Conservation (phyloP, 2,113 vertebrate species). For the Amblyornis subalaris region DNA sequence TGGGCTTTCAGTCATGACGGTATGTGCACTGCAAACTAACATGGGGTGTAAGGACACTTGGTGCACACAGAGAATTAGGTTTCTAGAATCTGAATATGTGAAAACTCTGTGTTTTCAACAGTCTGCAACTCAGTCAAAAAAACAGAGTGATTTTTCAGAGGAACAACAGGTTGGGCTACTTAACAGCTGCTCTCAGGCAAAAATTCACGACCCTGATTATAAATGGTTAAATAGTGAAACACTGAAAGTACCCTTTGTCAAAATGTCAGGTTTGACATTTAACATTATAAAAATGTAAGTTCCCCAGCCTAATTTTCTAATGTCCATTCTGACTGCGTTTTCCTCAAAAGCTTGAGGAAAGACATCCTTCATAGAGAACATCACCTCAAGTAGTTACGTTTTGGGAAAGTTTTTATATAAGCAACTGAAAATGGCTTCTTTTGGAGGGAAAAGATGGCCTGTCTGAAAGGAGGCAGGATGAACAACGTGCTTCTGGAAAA, state of each 20-base stretch:
- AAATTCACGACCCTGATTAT: background rate
- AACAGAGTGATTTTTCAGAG: background rate
- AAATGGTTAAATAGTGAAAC: background rate
- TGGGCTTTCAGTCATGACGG: background rate
- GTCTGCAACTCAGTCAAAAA: background rate
- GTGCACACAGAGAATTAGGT: background rate
- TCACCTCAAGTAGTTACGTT: background rate
- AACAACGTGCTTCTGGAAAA: background rate
- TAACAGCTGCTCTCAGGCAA: background rate
- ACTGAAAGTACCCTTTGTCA: background rate
- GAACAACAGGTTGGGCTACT: background rate
- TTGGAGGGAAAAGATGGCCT: background rate
- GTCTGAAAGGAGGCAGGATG: background rate
- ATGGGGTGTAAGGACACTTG: background rate
- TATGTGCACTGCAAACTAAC: accelerated
- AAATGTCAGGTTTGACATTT: background rate
- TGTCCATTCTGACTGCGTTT: background rate
- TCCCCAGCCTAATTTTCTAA: background rate
- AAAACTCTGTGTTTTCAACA: background rate
- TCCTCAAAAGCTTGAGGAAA: background rate
- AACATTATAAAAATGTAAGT: background rate
- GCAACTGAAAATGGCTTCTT: background rate
- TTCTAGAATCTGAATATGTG: background rate
- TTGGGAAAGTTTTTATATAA: background rate
- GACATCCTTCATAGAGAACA: background rate